Conservation (phyloP, 2,113 vertebrate genomes). For the Tragelaphus buxtoni region DNA sequence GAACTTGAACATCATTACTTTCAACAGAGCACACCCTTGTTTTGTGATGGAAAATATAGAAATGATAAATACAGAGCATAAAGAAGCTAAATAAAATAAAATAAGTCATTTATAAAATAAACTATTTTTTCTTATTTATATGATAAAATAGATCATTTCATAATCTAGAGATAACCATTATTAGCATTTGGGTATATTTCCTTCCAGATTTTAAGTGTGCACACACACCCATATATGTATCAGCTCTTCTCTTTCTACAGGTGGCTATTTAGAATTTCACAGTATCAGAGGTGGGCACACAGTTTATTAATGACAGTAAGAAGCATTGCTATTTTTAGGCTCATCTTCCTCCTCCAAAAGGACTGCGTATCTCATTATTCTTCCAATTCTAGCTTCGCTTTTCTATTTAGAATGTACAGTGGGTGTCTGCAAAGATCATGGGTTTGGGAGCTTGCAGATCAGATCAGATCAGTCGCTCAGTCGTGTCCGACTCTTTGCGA, state of each 20-base stretch:
- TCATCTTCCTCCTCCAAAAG: background rate
- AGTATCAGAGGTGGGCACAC: background rate
- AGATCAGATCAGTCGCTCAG: too few species aligned
- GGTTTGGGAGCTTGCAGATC: background rate
- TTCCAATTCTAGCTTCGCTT: background rate
- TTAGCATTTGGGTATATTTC: background rate
- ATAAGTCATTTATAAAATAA: background rate
- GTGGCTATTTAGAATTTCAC: background rate
- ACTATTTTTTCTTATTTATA: background rate
- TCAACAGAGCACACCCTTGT: background rate
- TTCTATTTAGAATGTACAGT: background rate
- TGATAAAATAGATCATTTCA: background rate
- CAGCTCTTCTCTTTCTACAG: background rate
- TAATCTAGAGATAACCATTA: background rate
- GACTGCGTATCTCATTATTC: background rate
- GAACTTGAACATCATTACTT: background rate
- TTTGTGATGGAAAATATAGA: background rate
- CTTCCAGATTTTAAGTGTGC: background rate
- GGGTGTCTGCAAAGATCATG: background rate
- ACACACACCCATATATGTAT: background rate
- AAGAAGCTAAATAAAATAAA: background rate
- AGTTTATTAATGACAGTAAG: background rate
- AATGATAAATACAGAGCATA: background rate
- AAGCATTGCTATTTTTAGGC: background rate
- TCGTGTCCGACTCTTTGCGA: too few species aligned